Evolutionary conservation across 2,113 vertebrate genomes (phyloP).

Genomic region (Sterrhoptilus dennistouni): DNA sequence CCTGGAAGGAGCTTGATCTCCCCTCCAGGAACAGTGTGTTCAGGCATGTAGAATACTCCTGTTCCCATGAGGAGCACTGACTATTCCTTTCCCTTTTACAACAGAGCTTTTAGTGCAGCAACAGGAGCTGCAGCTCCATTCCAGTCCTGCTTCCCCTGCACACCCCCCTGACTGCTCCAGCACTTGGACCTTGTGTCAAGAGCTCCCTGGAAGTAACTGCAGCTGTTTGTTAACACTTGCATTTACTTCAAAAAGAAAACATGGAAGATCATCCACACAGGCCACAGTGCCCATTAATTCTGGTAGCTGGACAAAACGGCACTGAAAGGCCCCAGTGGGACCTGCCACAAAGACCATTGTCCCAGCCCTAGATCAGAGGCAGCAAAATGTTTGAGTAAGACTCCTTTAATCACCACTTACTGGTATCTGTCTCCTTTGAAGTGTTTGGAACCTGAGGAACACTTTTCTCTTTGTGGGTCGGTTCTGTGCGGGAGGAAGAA

Average conservation of each 20-base stretch:
- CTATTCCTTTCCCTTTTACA: neutral
- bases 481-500: neutral
- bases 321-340: neutral
- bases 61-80: neutral
- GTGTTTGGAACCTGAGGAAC: rapidly evolving
- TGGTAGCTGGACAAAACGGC: neutral
- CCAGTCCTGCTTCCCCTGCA: neutral
- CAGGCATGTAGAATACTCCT: neutral
- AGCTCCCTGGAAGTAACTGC: neutral
- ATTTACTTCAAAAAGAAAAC: neutral
- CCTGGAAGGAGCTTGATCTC: neutral
- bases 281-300: neutral
- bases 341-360: neutral
- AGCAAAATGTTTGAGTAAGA: neutral
- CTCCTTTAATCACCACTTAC: neutral
- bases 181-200: neutral
- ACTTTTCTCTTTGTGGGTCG: neutral
- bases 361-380: neutral
- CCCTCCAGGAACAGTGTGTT: neutral
- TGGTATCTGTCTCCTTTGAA: neutral
- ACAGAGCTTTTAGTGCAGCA: neutral
- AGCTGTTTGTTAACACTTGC: neutral
- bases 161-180: neutral
- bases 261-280: neutral
- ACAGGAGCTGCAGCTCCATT: neutral